phyloP scores from a whole-genome alignment of 1,140 invertebrate genomes.

The Tetramorium alpestre region DNA sequence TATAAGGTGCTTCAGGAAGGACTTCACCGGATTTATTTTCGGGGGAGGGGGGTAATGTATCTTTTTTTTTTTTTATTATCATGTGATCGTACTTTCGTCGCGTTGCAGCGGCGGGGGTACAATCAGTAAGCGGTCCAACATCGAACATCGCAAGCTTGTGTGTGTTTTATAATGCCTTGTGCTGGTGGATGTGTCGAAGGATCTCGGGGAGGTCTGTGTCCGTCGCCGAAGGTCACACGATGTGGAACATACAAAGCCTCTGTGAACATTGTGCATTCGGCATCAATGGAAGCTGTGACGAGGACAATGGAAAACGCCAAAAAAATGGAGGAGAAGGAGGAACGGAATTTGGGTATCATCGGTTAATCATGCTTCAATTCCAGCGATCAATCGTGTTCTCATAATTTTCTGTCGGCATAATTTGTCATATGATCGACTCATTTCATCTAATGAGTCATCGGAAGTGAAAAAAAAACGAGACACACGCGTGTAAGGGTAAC shows the following conservation, averaged over 20 bases:
- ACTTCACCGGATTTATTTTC: slow-evolving; percentile 18
- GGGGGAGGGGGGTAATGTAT: slow-evolving; percentile 8
- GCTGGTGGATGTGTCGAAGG: slow-evolving; percentile 80
- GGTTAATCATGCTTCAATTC: slow-evolving; percentile 58
- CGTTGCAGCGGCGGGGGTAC: slow-evolving; percentile 62
- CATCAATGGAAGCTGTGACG: slow-evolving; percentile 80
- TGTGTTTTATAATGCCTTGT: slow-evolving; percentile 79
- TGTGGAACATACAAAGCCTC: slow-evolving; percentile 83
- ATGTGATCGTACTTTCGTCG: slow-evolving; percentile 57
- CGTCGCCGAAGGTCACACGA: slow-evolving; percentile 79
- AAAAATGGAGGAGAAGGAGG: slow-evolving; percentile 1
- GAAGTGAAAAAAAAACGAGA: background rate
- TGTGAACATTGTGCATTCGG: slow-evolving; percentile 84
- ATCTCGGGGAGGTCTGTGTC: slow-evolving; percentile 80
- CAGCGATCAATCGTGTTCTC: slow-evolving; percentile 41
- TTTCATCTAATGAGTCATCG: background rate
- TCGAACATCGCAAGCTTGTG: slow-evolving; percentile 83
- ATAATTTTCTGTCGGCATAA: background rate
- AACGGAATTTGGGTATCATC: background rate
- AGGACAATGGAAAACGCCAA: slow-evolving; percentile 41
- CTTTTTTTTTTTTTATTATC: slow-evolving; percentile 49
- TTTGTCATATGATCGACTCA: background rate
- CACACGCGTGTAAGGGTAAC: background rate
- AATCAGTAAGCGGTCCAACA: slow-evolving; percentile 81
- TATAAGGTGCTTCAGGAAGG: slow-evolving; percentile 13